These are phyloP conservation scores for Ceraclea dissimilis DNA, from an alignment of 2,888 invertebrate species.

Conservation along the genomic window DNA sequence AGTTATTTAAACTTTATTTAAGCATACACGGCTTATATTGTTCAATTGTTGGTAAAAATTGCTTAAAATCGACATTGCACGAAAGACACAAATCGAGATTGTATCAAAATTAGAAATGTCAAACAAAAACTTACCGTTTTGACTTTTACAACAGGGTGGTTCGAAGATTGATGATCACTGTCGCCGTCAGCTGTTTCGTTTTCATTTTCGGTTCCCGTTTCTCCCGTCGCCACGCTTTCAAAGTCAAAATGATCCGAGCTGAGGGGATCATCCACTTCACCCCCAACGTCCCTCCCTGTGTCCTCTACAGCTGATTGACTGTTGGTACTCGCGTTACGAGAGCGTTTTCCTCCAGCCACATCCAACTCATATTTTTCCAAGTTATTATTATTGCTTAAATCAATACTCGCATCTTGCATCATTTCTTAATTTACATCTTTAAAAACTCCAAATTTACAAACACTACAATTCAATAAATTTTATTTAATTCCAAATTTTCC, in stretches of 20 bases:
- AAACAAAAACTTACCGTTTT: slow-evolving; percentile 22
- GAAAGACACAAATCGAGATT: too few relatives aligned
- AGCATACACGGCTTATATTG: too few relatives aligned
- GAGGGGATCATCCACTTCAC: slow-evolving; percentile 13
- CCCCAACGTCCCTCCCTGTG: slow-evolving; percentile 10
- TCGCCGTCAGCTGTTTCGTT: slow-evolving; percentile 19
- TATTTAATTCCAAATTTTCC: neutral
- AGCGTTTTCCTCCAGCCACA: neutral
- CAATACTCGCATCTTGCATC: slow-evolving; percentile 24
- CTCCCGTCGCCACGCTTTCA: slow-evolving; percentile 17
- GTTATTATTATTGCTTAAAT: slow-evolving; percentile 16
- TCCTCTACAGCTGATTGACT: neutral
- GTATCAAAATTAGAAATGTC: too few relatives aligned
- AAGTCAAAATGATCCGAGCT: slow-evolving; percentile 23
- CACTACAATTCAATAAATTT: too few relatives aligned
- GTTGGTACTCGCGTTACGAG: neutral
- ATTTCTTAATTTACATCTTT: slow-evolving; percentile 23
- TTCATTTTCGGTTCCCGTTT: slow-evolving; percentile 6
- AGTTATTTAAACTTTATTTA: too few relatives aligned
- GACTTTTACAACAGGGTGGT: slow-evolving; percentile 21
- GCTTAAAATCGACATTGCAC: too few relatives aligned
- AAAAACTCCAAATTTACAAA: too few relatives aligned
- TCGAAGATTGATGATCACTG: slow-evolving; percentile 14
- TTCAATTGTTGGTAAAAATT: too few relatives aligned
- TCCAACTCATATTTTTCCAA: neutral